Base-by-base conservation (phyloP, 2,113 vertebrate species). In the Hypomesus transpacificus region DNA sequence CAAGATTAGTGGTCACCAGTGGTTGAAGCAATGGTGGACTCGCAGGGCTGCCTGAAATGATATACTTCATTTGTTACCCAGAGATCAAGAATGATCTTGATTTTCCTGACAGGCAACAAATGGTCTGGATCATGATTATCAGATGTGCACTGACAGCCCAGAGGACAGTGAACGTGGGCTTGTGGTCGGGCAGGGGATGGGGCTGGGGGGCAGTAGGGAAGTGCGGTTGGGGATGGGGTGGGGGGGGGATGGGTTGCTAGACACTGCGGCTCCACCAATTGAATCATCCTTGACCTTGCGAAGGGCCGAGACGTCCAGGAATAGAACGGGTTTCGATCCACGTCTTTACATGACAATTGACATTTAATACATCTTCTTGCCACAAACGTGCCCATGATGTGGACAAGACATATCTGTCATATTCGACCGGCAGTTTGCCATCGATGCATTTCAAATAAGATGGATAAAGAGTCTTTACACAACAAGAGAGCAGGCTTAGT, bases 51-150 rank as follows among this genome's bases (percentile, higher is more conserved):
- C 14, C 22, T 17, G 78, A 79, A 81, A 24, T 16, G 22, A 71
- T 22, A 76, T 9, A 1, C 73, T 5, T 61, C n/a, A 2, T 74
- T 83, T 34, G 1, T 78, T 77, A 66, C 70, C 56, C 14, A 3
- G 53, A 22, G 75, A 61, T 76, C 68, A 65, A 67, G 31, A 74
- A 34, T 70, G 61, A 78, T 75, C 79, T 75, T 79, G 69, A 70
- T 71, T 72, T 4, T 82, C 62, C 69, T 82, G 84, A 80, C 78
- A 87, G 68, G 46, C 73, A 68, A 82, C 74, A 50, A 80, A 79
- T 80, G 75, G 71, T 80, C 71, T 82, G 69, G 67, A 75, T 89
- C 87, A 84, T 80, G 82, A 88, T 79, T 81, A 87, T 83, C 87
- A 82, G 62, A 34, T 80, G 13, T 1, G 2, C 71, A 71, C 78